Base-by-base conservation (phyloP, 2,113 vertebrate species). In the Grus americana region DNA sequence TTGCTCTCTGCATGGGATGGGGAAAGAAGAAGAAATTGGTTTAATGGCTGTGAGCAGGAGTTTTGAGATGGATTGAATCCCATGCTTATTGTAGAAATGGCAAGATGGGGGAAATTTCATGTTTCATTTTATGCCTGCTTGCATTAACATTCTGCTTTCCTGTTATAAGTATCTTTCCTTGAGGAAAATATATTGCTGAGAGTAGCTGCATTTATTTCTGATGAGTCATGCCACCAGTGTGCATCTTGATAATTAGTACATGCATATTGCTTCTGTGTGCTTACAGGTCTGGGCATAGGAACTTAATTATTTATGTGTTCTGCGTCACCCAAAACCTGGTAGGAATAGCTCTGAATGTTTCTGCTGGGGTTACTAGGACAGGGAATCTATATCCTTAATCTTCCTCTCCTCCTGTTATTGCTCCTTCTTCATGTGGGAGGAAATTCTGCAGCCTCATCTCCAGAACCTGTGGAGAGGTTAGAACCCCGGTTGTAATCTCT, bases 21-120 rank as follows among this genome's bases (percentile, higher is more conserved):
- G 52, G 42, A 75, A 71, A 86, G 73, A 80, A 87, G 38, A 86
- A 94, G 74, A 93, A 95, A 78, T 84, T 74, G 38, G 7, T 90
- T 92, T 86, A 91, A 92, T 84, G 55, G 32, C 26, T 78, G 59
- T 74, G 38, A 84, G 42, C 42, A 54, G 22, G 34, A 42, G 3
- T 34, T 93, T 88, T 92, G 85, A 54, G 65, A 38, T 9, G 17
- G 22, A 42, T 72, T 80, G 74, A 78, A 78, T 80, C 52, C 50
- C 7, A 26, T 59, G 38, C 19, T 88, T 88, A 67, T 44, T 80
- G 79, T 52, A 75, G 79, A 57, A 86, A 94, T 90, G 88, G 50
- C 40, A 94, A 82, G 85, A 86, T 76, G 67, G 8, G n/a, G 38
- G 38, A 93, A 85, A 92, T 71, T 34, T 81, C 68, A 36, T 49